Conservation (phyloP, 1,140 invertebrate genomes). For the Acromyrmex echinatior region DNA sequence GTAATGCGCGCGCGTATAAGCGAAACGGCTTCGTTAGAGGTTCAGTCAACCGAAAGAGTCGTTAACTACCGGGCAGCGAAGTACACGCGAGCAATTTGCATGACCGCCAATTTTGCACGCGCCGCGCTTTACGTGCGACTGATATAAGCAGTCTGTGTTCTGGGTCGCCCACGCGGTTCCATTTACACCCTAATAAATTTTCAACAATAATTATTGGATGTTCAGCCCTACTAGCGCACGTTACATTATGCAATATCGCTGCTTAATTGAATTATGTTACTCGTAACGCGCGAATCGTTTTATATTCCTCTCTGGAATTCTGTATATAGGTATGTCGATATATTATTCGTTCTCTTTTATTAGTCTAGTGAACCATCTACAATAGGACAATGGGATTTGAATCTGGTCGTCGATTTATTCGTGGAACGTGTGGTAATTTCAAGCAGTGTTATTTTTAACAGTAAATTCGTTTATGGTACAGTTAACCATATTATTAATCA, state of each 20-base stretch:
- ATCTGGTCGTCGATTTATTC: neutral
- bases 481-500: slow-evolving; percentile 1
- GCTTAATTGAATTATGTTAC: slow-evolving; percentile 13
- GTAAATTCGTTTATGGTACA: neutral
- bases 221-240: neutral
- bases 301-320: slow-evolving; percentile 10
- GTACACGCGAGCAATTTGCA: slow-evolving; percentile 63
- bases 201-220: slow-evolving; percentile 43
- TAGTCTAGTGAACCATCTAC: neutral
- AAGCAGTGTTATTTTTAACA: neutral
- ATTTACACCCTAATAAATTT: slow-evolving; percentile 58
- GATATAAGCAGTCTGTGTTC: slow-evolving; percentile 17
- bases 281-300: slow-evolving; percentile 20
- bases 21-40: slow-evolving; percentile 47
- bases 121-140: neutral
- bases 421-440: neutral
- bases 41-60: slow-evolving; percentile 55
- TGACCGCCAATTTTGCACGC: slow-evolving; percentile 55
- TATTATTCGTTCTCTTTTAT: slow-evolving; percentile 6
- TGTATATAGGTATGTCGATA: neutral
- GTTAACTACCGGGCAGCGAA: slow-evolving; percentile 52
- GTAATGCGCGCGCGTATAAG: neutral
- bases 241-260: slow-evolving; percentile 26
- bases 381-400: neutral
- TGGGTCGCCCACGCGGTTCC: neutral